These are phyloP conservation scores for Cotesia vestalis DNA, from an alignment of 1,140 invertebrate species.

Conservation along the genomic window DNA sequence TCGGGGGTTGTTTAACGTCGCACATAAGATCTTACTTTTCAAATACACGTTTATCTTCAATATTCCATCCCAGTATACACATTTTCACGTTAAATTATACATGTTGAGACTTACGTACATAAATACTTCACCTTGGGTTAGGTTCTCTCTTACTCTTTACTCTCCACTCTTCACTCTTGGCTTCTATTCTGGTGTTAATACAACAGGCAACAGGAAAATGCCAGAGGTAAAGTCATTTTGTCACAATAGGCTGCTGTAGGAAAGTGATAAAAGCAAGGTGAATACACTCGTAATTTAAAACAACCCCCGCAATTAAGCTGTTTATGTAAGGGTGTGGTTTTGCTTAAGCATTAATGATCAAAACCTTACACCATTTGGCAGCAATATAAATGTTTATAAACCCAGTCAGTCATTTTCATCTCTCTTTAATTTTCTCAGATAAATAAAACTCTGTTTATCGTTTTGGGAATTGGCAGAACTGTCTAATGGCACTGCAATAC, in stretches of 20 bases:
- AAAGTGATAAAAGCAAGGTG: conserved; percentile 53
- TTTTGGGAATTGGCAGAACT: conserved; percentile 49
- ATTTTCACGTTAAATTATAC: not conserved
- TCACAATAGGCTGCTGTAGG: conserved; percentile 41
- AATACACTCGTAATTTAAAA: conserved; percentile 39
- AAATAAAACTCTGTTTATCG: conserved; percentile 50
- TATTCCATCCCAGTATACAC: too few relatives aligned
- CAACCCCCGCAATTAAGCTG: conserved; percentile 60
- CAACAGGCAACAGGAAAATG: conserved; percentile 10
- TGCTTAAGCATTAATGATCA: conserved; percentile 8
- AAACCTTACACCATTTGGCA: not conserved
- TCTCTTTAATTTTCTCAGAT: conserved; percentile 34
- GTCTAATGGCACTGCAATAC: conserved; percentile 4
- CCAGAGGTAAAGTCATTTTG: conserved; percentile 49
- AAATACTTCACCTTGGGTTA: not conserved
- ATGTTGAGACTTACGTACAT: not conserved
- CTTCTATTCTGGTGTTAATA: not conserved
- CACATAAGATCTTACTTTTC: conserved; percentile 11
- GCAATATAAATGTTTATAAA: not conserved
- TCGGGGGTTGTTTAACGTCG: conserved; percentile 33
- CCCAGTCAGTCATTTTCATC: conserved; percentile 46
- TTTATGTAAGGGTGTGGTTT: conserved; percentile 62
- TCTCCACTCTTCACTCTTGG: too few relatives aligned
- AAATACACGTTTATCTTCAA: not conserved
- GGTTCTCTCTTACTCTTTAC: not conserved